Percentiles rank a stretch among this genome's conserved stretches.
Evolutionary conservation across 2,888 invertebrate species (phyloP).

Genomic region (Eugnorisma glareosa): DNA sequence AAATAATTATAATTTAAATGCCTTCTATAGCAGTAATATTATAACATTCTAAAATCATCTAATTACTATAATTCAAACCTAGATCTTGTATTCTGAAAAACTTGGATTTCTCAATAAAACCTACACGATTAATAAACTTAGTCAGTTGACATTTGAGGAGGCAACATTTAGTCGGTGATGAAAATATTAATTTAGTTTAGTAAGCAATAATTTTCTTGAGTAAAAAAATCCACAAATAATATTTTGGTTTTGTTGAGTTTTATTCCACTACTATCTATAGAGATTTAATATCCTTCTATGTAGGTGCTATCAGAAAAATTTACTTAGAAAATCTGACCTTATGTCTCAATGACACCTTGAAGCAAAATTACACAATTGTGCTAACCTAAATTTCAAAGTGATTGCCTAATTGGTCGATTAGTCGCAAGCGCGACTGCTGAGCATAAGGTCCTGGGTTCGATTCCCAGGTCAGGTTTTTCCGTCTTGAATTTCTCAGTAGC

Average conservation of each 20-base stretch:
- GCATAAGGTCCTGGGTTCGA: too few species aligned
- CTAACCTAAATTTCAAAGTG: too few species aligned
- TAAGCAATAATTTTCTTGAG: background rate
- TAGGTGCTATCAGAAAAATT: too few species aligned
- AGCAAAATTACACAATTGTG: too few species aligned
- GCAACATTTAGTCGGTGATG: background rate
- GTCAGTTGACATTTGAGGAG: background rate
- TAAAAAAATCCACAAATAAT: background rate
- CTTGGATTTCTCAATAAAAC: background rate
- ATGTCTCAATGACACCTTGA: too few species aligned
- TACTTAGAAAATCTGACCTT: too few species aligned
- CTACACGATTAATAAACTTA: background rate
- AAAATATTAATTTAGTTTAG: background rate
- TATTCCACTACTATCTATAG: too few species aligned
- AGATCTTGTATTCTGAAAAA: background rate
- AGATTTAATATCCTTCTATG: too few species aligned
- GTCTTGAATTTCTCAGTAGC: too few species aligned
- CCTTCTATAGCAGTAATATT: background rate
- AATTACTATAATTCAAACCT: background rate
- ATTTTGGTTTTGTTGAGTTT: background rate
- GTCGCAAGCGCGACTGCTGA: too few species aligned
- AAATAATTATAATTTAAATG: background rate
- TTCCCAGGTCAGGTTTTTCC: too few species aligned
- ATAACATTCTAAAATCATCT: background rate
- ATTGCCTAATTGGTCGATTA: too few species aligned